Evolutionary conservation across 2,797 vertebrate species (phyloP).

Genomic region (Alauda arvensis): DNA sequence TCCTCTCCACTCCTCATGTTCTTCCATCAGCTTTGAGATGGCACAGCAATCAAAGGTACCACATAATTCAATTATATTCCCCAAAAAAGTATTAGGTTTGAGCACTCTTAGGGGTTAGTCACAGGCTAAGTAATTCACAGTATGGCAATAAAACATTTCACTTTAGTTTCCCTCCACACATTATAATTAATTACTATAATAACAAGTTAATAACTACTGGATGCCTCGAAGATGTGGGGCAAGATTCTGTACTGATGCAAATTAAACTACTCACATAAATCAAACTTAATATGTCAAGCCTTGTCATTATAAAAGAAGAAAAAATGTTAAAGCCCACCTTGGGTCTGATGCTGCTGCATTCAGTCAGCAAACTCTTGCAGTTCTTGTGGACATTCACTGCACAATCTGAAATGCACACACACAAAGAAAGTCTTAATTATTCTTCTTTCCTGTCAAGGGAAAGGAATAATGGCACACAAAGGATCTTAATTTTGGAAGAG

Average conservation of each 20-base stretch:
- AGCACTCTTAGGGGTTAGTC: not conserved
- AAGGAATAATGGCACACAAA: not conserved
- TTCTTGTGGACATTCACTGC: conserved; percentile 89
- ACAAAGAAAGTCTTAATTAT: not conserved
- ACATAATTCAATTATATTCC: not conserved
- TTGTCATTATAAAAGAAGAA: not conserved
- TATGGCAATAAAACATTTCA: not conserved
- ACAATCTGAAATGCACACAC: conserved; percentile 74
- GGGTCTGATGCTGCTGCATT: conserved; percentile 82
- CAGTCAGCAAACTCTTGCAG: conserved; percentile 84
- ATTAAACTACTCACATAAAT: not conserved
- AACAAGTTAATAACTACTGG: not conserved
- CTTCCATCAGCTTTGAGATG: not conserved
- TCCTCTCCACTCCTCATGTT: not conserved
- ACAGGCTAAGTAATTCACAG: not conserved
- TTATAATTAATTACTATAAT: not conserved
- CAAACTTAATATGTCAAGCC: not conserved
- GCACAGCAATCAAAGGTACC: not conserved
- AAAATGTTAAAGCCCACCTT: conserved; percentile 75
- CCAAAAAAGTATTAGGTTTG: not conserved
- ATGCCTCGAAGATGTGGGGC: not conserved
- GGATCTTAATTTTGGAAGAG: not conserved
- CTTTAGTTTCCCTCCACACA: not conserved
- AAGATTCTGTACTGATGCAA: not conserved
- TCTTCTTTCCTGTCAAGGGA: not conserved